Base-by-base conservation (phyloP, 2,888 invertebrate species). In the Melieria picta region DNA sequence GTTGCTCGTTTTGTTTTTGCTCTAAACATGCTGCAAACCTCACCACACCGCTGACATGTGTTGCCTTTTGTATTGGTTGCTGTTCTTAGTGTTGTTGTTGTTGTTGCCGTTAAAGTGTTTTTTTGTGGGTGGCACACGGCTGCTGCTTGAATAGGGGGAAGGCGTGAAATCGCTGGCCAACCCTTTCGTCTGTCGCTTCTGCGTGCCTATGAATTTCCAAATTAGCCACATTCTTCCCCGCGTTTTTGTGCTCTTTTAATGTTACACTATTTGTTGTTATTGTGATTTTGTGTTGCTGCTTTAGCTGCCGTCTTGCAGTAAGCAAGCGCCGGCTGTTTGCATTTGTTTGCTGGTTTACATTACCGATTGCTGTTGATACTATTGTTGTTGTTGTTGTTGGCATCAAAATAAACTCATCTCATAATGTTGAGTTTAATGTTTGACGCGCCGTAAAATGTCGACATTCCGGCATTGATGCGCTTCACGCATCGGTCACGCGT, bases 251-350 rank as follows among this genome's bases (percentile, higher is more conserved):
- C 30, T 2, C 30, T 30, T 30, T 30, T 30, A 50, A 50, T 50
- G 50, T 50, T 50, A 50, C 50, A 50, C 11, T 68, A 61, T 55
- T 68, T 68, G 55, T 69, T 62, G 63, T 69, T 48, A 56, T 62
- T 48, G 56, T 62, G 56, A 63, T 64, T 69, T 47, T 43, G 30
- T 64, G 61, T 69, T 67, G 65, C 47, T 67, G 66, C 48, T 47
- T 60, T 60, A 67, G 58, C 66, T 67, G 66, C 62, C 62, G 46
- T 30, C 30, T 30, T 30, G 30, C 30, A 30, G 30, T 30, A 46
- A 46, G 10, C 61, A 46, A 55, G 10, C 70, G 48, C 57, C 70
- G 70, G 70, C 57, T 71, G 70, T 71, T 65, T 71, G 52, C 70
- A 71, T 65, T 71, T 71, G 65, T 16, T 65, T 58, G 65, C 16